Conservation (phyloP, 2,888 invertebrate species). For the Leptinotarsa rubiginosa region DNA sequence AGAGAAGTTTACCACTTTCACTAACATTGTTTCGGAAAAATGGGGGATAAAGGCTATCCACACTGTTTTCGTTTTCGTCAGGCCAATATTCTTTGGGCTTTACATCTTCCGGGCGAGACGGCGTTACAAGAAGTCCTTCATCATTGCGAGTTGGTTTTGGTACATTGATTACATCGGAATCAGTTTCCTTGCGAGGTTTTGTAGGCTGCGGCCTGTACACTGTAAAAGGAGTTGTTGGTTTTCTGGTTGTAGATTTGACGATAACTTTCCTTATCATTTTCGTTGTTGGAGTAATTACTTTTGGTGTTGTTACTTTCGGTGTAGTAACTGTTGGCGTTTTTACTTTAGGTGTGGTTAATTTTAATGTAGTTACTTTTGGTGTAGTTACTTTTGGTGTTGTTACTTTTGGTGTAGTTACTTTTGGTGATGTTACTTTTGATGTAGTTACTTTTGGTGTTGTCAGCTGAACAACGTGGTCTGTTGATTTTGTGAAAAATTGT, state of each 20-base stretch:
- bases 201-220: slow-evolving; percentile 17
- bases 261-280: slow-evolving; percentile 35
- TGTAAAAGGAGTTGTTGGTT: background rate
- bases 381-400: too few relatives aligned
- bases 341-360: background rate
- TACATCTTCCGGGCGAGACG: slow-evolving; percentile 24
- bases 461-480: background rate
- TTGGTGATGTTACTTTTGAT: too few relatives aligned
- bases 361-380: too few relatives aligned
- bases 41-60: slow-evolving; percentile 19
- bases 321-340: slow-evolving; percentile 2
- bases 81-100: slow-evolving; percentile 38
- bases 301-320: background rate
- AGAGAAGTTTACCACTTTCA: slow-evolving; percentile 38
- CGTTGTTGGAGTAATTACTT: slow-evolving; percentile 26
- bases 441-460: background rate
- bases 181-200: slow-evolving; percentile 29
- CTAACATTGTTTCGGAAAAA: slow-evolving; percentile 31
- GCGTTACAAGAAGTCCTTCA: slow-evolving; percentile 28
- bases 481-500: background rate
- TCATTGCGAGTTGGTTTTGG: slow-evolving; percentile 38
- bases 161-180: slow-evolving; percentile 31
- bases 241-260: background rate
- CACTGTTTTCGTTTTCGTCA: slow-evolving; percentile 42
- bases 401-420: too few relatives aligned